Base-by-base conservation (phyloP, 2,888 invertebrate genomes). In the Trypoxylon attenuatum region DNA sequence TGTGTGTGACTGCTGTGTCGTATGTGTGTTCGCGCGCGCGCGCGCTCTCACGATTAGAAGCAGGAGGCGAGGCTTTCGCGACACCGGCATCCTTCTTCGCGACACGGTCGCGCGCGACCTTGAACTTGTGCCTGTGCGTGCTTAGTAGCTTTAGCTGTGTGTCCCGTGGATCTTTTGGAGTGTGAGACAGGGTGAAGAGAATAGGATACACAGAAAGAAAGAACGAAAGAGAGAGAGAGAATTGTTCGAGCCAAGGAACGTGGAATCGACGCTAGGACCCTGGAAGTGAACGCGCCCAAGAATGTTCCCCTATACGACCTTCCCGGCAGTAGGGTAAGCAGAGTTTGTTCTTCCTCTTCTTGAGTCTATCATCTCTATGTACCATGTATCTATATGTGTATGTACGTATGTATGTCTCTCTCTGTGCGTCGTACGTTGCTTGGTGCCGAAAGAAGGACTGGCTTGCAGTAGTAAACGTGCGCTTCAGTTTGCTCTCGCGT, bases 301-400 rank as follows among this genome's bases (percentile, higher is more conserved):
- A 15, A 87, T 87, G 87, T 87, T 87, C 77, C 85, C 87, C 23
- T 87, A 86, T 76, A 83, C 87, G 23, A 84, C 86, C 39, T 87
- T 87, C 72, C 86, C 87, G 76, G 80, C 86, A 60, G 86, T 87
- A 54, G 85, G 87, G 87, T 87, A 76, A 76, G 77, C 63, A 23
- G 50, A 5, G 4, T 29, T 5, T 3, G n/a, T 46, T 5, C 10
- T 41, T 21, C 22, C n/a, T 42, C 19, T 38, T 19, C 21, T 46
- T 47, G 23, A 47, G 19, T 23, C 27, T 33, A 13, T 29, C n/a
- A n/a, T 23, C 21, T 42, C 10, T n/a, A 21, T 27, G 46, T 46
- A 15, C 8, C n/a, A 8, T n/a, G n/a, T 19, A 25, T 59, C 55
- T 50, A 65, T 49, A 45, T n/a, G 49, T 43, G 43, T 22, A 43